Percentiles rank a stretch among this genome's conserved stretches.
These are phyloP conservation scores for Tenualosa thibaudeaui DNA, from an alignment of 2,797 vertebrate genomes.

Conservation along the genomic window DNA sequence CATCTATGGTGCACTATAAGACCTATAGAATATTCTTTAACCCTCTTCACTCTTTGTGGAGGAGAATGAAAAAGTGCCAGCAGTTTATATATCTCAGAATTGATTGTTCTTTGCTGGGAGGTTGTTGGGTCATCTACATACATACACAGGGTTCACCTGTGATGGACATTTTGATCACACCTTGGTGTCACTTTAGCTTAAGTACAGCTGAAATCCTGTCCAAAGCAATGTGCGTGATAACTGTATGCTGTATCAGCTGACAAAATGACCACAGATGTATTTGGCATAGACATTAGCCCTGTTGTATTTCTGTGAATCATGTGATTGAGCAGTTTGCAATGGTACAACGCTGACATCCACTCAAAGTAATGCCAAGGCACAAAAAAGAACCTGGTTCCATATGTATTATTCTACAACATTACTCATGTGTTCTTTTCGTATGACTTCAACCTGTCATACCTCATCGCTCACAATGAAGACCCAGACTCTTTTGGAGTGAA, in stretches of 20 bases:
- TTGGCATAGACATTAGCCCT: neutral
- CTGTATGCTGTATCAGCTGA: neutral
- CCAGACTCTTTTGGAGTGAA: neutral
- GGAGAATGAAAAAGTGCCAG: neutral
- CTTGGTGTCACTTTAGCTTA: neutral
- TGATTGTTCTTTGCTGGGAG: neutral
- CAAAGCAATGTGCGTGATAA: neutral
- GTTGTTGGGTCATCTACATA: neutral
- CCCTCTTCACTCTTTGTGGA: neutral
- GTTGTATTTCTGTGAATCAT: neutral
- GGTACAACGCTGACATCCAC: neutral
- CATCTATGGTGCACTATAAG: slow-evolving; percentile 8
- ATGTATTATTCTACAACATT: neutral
- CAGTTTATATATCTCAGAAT: neutral
- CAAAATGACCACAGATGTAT: neutral
- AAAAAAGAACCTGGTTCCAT: neutral
- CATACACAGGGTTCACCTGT: neutral
- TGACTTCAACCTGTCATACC: neutral
- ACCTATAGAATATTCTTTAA: neutral
- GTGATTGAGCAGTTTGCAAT: neutral
- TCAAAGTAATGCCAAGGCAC: neutral
- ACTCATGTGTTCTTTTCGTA: too few relatives aligned
- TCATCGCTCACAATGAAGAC: neutral
- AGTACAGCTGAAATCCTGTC: neutral
- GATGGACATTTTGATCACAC: neutral